Evolutionary conservation across 2,888 invertebrate species (phyloP).

Genomic region (Mesorhabditis sp.): DNA sequence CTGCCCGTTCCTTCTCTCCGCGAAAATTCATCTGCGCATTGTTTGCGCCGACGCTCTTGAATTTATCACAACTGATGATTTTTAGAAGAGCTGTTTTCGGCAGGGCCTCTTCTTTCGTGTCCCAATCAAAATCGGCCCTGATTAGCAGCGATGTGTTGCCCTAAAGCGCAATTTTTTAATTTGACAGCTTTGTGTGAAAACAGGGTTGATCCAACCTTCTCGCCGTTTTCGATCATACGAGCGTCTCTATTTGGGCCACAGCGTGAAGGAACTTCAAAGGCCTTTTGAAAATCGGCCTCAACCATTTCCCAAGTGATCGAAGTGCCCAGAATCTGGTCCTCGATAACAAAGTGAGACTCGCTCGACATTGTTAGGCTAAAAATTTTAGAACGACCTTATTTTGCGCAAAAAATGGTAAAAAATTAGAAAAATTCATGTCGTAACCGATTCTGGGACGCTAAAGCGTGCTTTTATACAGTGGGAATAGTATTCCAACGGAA

Average conservation of each 20-base stretch:
- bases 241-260: neutral
- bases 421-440: no score
- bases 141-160: neutral
- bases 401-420: no score
- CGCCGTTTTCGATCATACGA: neutral
- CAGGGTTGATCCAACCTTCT: neutral
- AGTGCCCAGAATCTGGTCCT: neutral
- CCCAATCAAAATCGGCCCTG: neutral
- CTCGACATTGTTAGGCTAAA: no score
- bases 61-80: conserved; percentile 1
- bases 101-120: neutral
- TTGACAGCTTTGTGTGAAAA: no score
- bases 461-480: no score
- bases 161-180: neutral
- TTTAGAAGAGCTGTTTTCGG: neutral
- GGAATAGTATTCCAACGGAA: no score
- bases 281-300: neutral
- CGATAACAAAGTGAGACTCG: neutral
- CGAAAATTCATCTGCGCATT: neutral
- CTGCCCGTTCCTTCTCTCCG: neutral
- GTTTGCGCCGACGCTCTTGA: neutral
- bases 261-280: neutral
- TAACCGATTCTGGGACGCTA: no score
- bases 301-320: neutral
- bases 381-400: no score